A percentile compares a stretch with the other conserved stretches of the same genome.
phyloP scores from a whole-genome alignment of 2,113 vertebrate species.

The Ancistrus triradiatus region DNA sequence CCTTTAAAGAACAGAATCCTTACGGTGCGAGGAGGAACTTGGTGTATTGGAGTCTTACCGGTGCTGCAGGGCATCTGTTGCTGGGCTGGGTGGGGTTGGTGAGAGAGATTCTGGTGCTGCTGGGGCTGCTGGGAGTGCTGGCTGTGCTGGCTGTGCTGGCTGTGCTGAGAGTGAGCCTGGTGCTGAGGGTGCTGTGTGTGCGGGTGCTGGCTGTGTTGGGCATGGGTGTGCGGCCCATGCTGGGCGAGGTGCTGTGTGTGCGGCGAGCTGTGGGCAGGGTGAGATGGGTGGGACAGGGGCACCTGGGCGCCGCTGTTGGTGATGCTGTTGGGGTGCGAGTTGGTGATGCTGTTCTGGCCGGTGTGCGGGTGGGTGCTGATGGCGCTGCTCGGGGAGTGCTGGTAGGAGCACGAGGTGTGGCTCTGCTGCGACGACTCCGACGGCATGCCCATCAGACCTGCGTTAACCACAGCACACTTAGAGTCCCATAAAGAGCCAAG shows the following conservation, averaged over 20 bases:
- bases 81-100: conserved; percentile 73
- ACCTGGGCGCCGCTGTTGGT: conserved; percentile 76
- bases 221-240: conserved; percentile 49
- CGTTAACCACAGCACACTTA: not conserved
- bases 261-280: conserved; percentile 67
- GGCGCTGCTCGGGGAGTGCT: conserved; percentile 82
- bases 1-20: not conserved
- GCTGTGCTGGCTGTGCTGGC: conserved; percentile 45
- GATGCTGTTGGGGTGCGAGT: conserved; percentile 59
- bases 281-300: conserved; percentile 74
- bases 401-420: conserved; percentile 90
- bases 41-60: conserved; percentile 66
- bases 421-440: conserved; percentile 82
- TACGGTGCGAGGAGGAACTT: not conserved
- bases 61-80: conserved; percentile 84
- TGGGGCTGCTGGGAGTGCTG: conserved; percentile 62
- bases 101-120: conserved; percentile 66
- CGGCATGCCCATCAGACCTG: conserved; percentile 83
- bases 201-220: conserved; percentile 13
- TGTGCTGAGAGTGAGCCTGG: conserved; percentile 46
- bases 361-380: conserved; percentile 79
- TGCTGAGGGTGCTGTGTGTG: conserved; percentile 56
- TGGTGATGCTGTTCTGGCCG: conserved; percentile 66
- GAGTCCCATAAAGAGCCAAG: too few species aligned
- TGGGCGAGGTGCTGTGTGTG: conserved; percentile 66